These are phyloP conservation scores for Strigamia transsilvanica DNA, from an alignment of 2,888 invertebrate species.

Conservation along the genomic window DNA sequence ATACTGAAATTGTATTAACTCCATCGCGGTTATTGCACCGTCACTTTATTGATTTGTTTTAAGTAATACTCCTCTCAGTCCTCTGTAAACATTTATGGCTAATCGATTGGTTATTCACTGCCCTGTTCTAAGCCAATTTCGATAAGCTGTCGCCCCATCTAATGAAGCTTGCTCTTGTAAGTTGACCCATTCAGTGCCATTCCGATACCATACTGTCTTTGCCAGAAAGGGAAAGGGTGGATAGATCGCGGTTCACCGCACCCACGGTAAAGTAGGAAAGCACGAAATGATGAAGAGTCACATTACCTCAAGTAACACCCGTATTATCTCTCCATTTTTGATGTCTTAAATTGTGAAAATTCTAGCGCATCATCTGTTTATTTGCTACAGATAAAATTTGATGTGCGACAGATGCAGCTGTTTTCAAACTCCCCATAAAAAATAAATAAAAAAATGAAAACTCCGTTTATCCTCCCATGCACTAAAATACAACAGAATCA, in stretches of 20 bases:
- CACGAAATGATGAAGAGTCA: conserved; percentile 34
- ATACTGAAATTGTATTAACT: background rate
- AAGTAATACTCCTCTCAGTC: background rate
- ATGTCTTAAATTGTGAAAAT: background rate
- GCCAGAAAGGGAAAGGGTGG: background rate
- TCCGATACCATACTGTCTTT: background rate
- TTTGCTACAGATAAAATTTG: conserved; percentile 11
- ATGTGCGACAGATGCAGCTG: background rate
- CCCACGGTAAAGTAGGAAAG: conserved; percentile 4
- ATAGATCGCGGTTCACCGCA: conserved; percentile 11
- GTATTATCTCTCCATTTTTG: conserved; percentile 12
- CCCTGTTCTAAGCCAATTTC: conserved; percentile 28
- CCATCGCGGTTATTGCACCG: background rate
- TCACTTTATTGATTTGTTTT: conserved; percentile 1
- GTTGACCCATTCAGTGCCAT: conserved; percentile 38
- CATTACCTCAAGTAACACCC: background rate
- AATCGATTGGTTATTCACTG: conserved; percentile 34
- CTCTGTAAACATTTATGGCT: conserved; percentile 16
- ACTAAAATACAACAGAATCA: too few relatives aligned
- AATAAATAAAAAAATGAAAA: too few relatives aligned
- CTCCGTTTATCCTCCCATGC: too few relatives aligned
- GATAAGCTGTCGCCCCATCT: conserved; percentile 35
- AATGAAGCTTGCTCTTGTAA: conserved; percentile 35
- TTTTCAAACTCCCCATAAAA: too few relatives aligned
- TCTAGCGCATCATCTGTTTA: background rate